Evolutionary conservation across 1,140 invertebrate species (phyloP), one percentile per base, ranked within the genome.

Genomic region (Drosophila ogumai): DNA sequence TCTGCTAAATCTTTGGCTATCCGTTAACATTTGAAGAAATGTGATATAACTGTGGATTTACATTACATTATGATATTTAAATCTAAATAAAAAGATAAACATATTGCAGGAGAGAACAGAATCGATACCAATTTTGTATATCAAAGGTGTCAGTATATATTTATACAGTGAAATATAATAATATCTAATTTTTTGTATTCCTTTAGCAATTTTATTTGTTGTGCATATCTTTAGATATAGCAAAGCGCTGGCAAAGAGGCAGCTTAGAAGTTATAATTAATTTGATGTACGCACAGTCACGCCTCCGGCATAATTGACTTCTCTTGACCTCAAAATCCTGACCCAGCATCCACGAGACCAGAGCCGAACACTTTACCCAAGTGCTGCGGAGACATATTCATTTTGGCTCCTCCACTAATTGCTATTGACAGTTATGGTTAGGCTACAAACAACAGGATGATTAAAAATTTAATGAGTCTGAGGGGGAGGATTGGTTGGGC

Each of bases 401-500:
- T 36, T 66, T 58, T 56, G 54, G 36, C 66, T 17, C 61, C 61
- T n/a, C 59, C 59, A 76, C 75, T 84, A 85, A 88, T 87, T 88
- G 80, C 69, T 61, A 87, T 75, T 87, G 82, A 87, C 75, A 82
- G 79, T 73, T 73, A 59, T 75, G 72, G 79, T 66, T 60, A 64
- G 68, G 50, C 44, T 17, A 34, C 15, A 40, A 55, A 75, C 41
- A 56, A 52, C 50, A 46, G 52, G 47, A 76, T 79, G 82, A 80
- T 84, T 88, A 87, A 88, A 88, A 79, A 88, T 84, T 80, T 69
- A 68, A 74, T 84, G 76, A 54, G 38, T 41, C 57, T 47, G 58
- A 72, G 44, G 65, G 73, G 46, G 66, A 47, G 34, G 32, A 12
- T 19, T 40, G 28, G 49, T 12, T 13, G 10, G 47, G 31, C 6